These are phyloP conservation scores for Craniophora ligustri DNA, from an alignment of 2,888 invertebrate species.

Conservation along the genomic window DNA sequence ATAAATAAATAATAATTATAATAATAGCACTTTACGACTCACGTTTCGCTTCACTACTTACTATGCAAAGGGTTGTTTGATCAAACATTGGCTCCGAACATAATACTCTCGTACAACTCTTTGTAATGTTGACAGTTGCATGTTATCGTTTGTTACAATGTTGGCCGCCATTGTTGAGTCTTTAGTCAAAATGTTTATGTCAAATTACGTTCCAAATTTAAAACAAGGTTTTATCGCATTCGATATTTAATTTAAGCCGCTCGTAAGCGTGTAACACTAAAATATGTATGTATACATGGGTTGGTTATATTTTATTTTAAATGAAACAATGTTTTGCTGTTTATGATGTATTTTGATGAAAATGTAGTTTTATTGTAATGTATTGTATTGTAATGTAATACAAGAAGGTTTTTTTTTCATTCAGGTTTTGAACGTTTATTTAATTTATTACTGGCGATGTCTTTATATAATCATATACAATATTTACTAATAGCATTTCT, in stretches of 20 bases:
- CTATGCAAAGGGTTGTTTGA: conserved; percentile 51
- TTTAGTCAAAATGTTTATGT: conserved; percentile 59
- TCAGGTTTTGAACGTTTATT: too few species aligned
- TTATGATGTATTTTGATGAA: too few species aligned
- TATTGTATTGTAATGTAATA: too few species aligned
- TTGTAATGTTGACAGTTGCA: conserved; percentile 46
- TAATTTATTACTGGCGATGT: too few species aligned
- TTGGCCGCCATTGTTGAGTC: conserved; percentile 54
- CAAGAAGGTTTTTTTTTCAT: too few species aligned
- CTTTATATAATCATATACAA: too few species aligned
- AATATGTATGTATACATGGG: too few species aligned
- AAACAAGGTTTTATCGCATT: conserved; percentile 43
- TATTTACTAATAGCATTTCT: too few species aligned
- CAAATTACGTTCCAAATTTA: conserved; percentile 50
- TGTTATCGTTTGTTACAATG: conserved; percentile 55
- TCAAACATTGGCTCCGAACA: conserved; percentile 51
- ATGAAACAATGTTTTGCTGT: too few species aligned
- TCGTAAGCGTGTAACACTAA: conserved; percentile 11
- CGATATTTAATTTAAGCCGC: conserved; percentile 21
- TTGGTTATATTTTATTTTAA: too few species aligned
- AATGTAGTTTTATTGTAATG: too few species aligned
- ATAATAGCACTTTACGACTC: neutral
- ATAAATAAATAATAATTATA: neutral
- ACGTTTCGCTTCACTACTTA: conserved; percentile 22
- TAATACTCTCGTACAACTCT: conserved; percentile 41